phyloP scores from a whole-genome alignment of 35 echinoderm and acorn worm genomes.

The Apostichopus parvimensis region DNA sequence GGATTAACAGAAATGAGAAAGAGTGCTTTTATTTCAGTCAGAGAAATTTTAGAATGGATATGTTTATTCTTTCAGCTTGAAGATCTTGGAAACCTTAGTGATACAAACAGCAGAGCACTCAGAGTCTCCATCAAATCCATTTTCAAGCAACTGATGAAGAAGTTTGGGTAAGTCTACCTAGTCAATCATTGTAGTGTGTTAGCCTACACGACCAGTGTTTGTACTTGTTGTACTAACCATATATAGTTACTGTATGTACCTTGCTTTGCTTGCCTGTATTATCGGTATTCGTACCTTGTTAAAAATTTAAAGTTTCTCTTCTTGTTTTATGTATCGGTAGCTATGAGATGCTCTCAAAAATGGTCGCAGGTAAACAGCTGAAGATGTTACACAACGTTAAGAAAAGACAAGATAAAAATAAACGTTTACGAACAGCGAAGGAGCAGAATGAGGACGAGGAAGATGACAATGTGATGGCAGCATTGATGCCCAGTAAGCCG shows the following conservation, averaged over 20 bases:
- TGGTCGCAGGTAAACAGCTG: constrained; percentile 71
- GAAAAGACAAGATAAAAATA: constrained; percentile 88
- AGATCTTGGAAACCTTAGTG: constrained; percentile 59
- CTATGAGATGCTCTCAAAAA: constrained; percentile 87
- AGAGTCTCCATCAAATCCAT: constrained; percentile 80
- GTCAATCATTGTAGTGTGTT: too few species aligned
- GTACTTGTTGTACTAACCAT: too few species aligned
- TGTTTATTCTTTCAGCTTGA: constrained; percentile 48
- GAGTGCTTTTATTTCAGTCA: too few species aligned
- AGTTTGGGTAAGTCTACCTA: constrained; percentile 81
- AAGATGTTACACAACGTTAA: constrained; percentile 94
- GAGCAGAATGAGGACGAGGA: constrained; percentile 54
- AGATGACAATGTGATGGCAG: constrained; percentile 51
- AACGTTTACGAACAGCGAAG: constrained; percentile 68
- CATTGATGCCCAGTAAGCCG: constrained; percentile 76
- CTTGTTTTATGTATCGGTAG: neutral
- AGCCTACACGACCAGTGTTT: too few species aligned
- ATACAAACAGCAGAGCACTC: constrained; percentile 64
- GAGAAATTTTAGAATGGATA: too few species aligned
- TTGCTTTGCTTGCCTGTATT: too few species aligned
- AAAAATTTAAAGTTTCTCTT: neutral
- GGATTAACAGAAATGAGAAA: too few species aligned
- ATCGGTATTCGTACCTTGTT: too few species aligned
- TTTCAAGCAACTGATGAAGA: constrained; percentile 76
- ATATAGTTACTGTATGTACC: too few species aligned